Evolutionary conservation across 2,888 invertebrate species (phyloP).

Genomic region (Beris chalybata): DNA sequence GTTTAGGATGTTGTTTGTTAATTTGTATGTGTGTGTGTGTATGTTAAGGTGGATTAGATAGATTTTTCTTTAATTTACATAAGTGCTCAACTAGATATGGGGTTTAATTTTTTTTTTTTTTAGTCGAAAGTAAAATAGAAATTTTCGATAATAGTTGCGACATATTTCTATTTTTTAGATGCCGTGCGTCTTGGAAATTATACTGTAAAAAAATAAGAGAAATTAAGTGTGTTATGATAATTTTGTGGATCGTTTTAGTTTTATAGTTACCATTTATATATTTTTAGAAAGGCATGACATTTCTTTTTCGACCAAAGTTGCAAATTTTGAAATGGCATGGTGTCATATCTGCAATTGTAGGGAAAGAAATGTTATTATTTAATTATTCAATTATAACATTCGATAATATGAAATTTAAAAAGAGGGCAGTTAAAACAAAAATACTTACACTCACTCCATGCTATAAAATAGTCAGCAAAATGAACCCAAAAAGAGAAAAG

Average conservation of each 20-base stretch:
- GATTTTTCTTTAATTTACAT: conserved; percentile 2
- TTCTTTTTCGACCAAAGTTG: conserved; percentile 68
- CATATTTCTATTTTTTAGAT: not conserved
- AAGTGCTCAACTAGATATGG: not conserved
- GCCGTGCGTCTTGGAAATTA: not conserved
- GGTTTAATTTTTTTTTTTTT: not conserved
- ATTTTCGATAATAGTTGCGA: not conserved
- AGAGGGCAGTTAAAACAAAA: not conserved
- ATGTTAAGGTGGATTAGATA: not conserved
- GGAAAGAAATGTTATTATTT: conserved; percentile 15
- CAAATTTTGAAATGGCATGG: conserved; percentile 72
- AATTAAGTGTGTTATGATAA: not conserved
- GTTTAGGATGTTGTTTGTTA: conserved; percentile 8
- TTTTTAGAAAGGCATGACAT: conserved; percentile 42
- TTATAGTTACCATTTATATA: conserved; percentile 14
- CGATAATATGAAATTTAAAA: not conserved
- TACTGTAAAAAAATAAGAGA: not conserved
- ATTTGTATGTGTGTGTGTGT: conserved; percentile 6
- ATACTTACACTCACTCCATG: conserved; percentile 30
- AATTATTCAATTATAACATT: not conserved
- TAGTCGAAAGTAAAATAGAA: not conserved
- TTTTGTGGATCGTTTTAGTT: not conserved
- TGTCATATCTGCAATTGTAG: conserved; percentile 62
- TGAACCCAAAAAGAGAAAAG: not conserved
- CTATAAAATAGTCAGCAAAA: conserved; percentile 4